These are phyloP conservation scores for chimpanzee (Pan troglodytes) DNA, from an alignment of 2,113 vertebrate genomes.

Conservation along the genomic window DNA sequence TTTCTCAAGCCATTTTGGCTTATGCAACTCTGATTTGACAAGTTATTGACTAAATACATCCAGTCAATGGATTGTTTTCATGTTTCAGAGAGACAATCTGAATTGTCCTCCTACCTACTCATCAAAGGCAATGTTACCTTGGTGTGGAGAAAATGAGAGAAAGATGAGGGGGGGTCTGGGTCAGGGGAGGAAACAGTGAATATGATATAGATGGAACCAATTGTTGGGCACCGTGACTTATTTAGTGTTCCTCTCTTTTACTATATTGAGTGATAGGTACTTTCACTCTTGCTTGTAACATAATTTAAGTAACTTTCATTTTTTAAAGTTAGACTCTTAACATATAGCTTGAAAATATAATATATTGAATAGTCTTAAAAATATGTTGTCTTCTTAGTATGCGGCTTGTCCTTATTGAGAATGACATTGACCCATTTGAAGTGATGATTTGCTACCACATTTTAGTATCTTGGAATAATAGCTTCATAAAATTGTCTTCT, in stretches of 20 bases:
- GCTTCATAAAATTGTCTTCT: not conserved
- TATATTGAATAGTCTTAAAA: not conserved
- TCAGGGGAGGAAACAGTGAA: not conserved
- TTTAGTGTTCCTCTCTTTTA: not conserved
- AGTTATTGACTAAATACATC: not conserved
- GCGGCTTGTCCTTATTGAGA: not conserved
- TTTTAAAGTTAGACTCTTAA: not conserved
- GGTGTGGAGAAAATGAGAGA: not conserved
- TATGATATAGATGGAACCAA: not conserved
- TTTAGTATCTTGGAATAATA: not conserved
- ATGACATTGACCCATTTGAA: not conserved
- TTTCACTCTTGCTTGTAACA: slow-evolving; percentile 14
- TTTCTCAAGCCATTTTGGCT: not conserved
- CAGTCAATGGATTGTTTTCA: not conserved
- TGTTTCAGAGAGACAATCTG: not conserved
- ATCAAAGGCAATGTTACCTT: not conserved
- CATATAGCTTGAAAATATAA: not conserved
- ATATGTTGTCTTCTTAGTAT: not conserved
- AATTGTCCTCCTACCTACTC: not conserved
- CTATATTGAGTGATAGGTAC: not conserved
- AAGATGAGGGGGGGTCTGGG: no score
- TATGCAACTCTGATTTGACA: not conserved
- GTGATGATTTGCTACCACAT: not conserved
- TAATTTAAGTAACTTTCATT: not conserved
- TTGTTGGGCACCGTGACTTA: not conserved